Evolutionary conservation across 2,113 vertebrate species (phyloP), one percentile per base, ranked within the genome.

Genomic region (Cyprinodon brontotheroides): DNA sequence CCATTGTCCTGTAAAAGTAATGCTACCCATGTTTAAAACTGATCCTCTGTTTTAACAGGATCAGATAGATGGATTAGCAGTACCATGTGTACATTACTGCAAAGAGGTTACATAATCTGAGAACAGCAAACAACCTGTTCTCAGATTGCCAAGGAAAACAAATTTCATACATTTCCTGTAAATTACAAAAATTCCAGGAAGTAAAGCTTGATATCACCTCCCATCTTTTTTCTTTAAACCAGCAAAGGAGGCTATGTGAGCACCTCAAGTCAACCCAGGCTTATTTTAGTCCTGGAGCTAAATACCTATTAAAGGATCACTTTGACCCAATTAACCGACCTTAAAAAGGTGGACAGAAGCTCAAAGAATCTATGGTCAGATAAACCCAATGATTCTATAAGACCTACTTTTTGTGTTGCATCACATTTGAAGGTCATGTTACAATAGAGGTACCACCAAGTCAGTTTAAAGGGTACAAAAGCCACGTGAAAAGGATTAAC

Each of bases 231-330:
- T 38, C 38, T 36, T 62, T 36, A 38, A 63, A 39, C 41, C 39
- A 70, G 50, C 53, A 85, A 79, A 80, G 11, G 43, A 45, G 37
- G 66, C 65, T 67, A 81, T 3, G 67, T 64, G 63, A 82, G 72
- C 63, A 53, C 59, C 72, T 84, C 61, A 82, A 74, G 68, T 73
- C 79, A 81, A 80, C 61, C 71, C 0, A 14, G 13, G 64, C 43
- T 86, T 92, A 86, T 87, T 92, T 89, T 75, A 77, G 85, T 84
- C 37, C 20, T 60, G 47, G 11, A 68, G 79, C 45, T 77, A 77
- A 91, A 91, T 72, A 73, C 85, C 85, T 91, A 90, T 93, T 90
- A 92, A 71, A 77, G 85, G 82, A 87, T 91, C 80, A 80, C 85
- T 69, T 59, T 83, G 87, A 91, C 86, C 86, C 61, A 85, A 82